These are phyloP conservation scores for Mystacornis crossleyi DNA, from an alignment of 2,113 vertebrate species.

Conservation along the genomic window DNA sequence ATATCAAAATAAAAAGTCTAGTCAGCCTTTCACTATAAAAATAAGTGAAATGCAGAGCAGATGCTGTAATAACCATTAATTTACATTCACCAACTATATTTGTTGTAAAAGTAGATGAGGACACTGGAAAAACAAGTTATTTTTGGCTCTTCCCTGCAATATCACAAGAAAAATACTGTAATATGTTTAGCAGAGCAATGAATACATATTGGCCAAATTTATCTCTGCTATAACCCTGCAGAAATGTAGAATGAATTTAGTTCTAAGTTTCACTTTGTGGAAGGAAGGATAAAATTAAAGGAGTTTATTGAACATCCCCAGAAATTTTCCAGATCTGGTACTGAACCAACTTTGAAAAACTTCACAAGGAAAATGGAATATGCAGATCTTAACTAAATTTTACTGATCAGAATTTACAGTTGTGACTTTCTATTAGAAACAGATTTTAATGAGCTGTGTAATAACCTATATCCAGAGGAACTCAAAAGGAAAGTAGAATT, in stretches of 20 bases:
- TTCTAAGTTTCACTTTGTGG: constrained; percentile 21
- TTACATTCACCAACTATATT: constrained; percentile 52
- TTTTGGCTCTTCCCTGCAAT: constrained; percentile 17
- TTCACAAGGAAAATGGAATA: neutral
- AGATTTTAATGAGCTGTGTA: neutral
- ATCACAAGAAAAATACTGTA: constrained; percentile 26
- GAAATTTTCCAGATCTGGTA: neutral
- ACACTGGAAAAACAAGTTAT: constrained; percentile 60
- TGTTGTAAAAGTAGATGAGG: constrained; percentile 56
- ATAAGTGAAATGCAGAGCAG: constrained; percentile 54
- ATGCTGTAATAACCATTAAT: constrained; percentile 68
- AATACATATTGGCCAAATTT: constrained; percentile 52
- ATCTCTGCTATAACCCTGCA: constrained; percentile 21
- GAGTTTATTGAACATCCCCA: neutral
- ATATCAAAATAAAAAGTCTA: constrained; percentile 50
- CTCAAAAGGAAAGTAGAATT: neutral
- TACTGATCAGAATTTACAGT: neutral
- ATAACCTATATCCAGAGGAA: neutral
- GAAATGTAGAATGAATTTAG: constrained; percentile 37
- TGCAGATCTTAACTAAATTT: neutral
- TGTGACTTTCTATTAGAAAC: neutral
- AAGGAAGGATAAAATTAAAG: constrained; percentile 14
- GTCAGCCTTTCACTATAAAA: constrained; percentile 51
- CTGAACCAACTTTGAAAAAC: neutral
- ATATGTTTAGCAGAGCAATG: constrained; percentile 45